Evolutionary conservation across 2,888 invertebrate genomes (phyloP).

Genomic region (Willowsia nigromaculata): DNA sequence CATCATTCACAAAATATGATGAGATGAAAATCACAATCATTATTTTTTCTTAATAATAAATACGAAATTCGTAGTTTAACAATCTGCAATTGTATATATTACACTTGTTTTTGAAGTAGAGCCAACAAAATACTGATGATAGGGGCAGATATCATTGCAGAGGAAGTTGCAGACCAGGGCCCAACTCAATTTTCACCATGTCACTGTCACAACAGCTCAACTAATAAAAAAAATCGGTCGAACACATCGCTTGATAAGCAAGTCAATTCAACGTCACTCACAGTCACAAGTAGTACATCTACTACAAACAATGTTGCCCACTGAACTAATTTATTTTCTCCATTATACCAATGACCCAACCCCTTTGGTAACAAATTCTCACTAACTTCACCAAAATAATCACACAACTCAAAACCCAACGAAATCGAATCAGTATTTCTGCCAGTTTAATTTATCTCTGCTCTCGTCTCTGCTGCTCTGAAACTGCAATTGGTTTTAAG

Average conservation of each 20-base stretch:
- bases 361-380: background rate
- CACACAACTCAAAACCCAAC: background rate
- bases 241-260: background rate
- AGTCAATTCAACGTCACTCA: slow-evolving; percentile 21
- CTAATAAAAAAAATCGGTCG: slow-evolving; percentile 6
- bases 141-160: slow-evolving; percentile 8
- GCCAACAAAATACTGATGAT: background rate
- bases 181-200: slow-evolving; percentile 34
- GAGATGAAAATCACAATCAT: background rate
- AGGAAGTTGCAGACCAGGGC: background rate
- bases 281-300: background rate
- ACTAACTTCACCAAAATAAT: background rate
- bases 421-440: background rate
- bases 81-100: background rate
- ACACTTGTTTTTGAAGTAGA: background rate
- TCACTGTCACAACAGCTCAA: slow-evolving; percentile 10
- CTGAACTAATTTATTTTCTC: background rate
- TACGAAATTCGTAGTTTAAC: background rate
- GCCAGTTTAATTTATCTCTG: background rate
- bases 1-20: background rate
- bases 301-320: background rate
- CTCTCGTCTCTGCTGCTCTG: background rate
- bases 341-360: background rate
- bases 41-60: background rate
- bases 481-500: background rate